Evolutionary conservation across 1,140 invertebrate genomes (phyloP).

Genomic region (Drosophila ficusphila): DNA sequence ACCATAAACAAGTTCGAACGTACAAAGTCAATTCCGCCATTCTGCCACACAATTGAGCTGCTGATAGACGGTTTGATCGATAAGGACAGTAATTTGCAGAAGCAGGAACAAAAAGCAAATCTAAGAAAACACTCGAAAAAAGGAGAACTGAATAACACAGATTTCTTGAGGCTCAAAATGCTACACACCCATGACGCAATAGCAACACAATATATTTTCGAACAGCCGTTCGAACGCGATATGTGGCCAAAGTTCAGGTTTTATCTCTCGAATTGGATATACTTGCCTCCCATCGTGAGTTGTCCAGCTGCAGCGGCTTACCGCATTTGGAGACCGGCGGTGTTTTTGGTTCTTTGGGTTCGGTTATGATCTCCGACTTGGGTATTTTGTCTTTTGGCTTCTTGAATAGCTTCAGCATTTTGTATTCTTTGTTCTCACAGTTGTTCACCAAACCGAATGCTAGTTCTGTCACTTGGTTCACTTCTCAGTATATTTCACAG

Average conservation of each 20-base stretch:
- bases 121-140: background rate
- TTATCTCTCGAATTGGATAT: slow-evolving; percentile 11
- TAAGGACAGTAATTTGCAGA: slow-evolving; percentile 19
- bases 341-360: slow-evolving; percentile 67
- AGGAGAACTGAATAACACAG: background rate
- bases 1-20: slow-evolving; percentile 18
- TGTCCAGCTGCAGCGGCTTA: slow-evolving; percentile 77
- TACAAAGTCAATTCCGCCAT: slow-evolving; percentile 3
- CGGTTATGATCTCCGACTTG: slow-evolving; percentile 81
- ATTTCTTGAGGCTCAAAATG: slow-evolving; percentile 8
- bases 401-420: slow-evolving; percentile 79
- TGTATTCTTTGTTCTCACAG: slow-evolving; percentile 23
- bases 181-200: slow-evolving; percentile 26
- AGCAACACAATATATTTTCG: background rate
- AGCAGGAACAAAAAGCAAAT: background rate
- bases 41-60: slow-evolving; percentile 11
- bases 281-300: slow-evolving; percentile 83
- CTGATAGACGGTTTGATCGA: slow-evolving; percentile 30
- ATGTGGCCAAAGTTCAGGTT: slow-evolving; percentile 34
- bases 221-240: slow-evolving; percentile 13
- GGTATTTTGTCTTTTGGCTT: slow-evolving; percentile 79
- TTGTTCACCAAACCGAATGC: background rate
- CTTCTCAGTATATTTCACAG: slow-evolving; percentile 3
- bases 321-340: slow-evolving; percentile 77
- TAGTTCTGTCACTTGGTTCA: slow-evolving; percentile 3